Evolutionary conservation across 2,113 vertebrate species (phyloP), one percentile per base, ranked within the genome.

Genomic region (Chionodraco myersi): DNA sequence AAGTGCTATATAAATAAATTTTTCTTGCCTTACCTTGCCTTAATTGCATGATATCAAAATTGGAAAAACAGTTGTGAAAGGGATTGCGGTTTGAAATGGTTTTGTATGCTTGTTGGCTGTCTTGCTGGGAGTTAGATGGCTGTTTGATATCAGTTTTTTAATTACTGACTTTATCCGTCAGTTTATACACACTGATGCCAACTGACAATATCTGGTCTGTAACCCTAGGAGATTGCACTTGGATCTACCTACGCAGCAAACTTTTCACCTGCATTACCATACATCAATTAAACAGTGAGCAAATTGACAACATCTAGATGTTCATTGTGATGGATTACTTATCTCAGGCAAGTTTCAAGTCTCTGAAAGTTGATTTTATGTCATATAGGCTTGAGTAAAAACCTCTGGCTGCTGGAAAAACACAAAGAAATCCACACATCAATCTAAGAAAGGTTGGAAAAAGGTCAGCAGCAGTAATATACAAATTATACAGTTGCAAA

Each of bases 361-460:
- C 41, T 48, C 47, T 57, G 44, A 47, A 77, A n/a, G 73, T 68
- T 59, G 12, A 73, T 76, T 75, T 76, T 66, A 59, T 69, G n/a
- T 16, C 3, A 3, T 30, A 59, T 61, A 34, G 14, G 18, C 45
- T 45, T 45, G 10, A 75, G 12, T 11, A 59, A 18, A 63, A 81
- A 30, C 2, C 15, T 51, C 12, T 23, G 47, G 48, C 36, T 75
- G 48, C 36, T 71, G 10, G 36, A 62, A 30, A 48, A 63, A 12
- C 34, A 1, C 52, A 64, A 2, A 56, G 65, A 57, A 71, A 79
- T 64, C 3, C 23, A 15, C 6, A 15, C 10, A 59, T 57, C 58
- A 64, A 1, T 63, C 62, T 45, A 45, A 62, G 16, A 77, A 4
- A 6, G 30, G 30, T 30, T 30, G 30, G 8, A 54, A 26, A 34